A percentile compares a stretch with the other conserved stretches of the same genome.
phyloP scores from a whole-genome alignment of 2,113 vertebrate genomes.

The Narcine bancroftii region DNA sequence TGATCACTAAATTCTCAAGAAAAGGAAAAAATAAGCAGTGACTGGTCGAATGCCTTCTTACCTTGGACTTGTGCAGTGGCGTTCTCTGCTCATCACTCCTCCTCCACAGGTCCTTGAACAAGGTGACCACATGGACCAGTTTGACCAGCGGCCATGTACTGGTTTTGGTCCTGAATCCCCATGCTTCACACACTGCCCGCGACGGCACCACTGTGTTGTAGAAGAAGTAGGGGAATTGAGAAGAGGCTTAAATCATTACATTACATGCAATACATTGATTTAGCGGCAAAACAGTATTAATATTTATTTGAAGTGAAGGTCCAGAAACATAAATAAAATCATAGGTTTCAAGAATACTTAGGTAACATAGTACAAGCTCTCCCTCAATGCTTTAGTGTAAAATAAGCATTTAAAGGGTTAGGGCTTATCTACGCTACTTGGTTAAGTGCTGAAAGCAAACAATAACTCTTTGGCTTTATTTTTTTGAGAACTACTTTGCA shows the following conservation, averaged over 20 bases:
- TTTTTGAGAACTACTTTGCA: background rate
- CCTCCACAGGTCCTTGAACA: constrained; percentile 79
- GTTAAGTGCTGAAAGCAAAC: background rate
- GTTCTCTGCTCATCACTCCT: constrained; percentile 69
- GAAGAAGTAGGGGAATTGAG: background rate
- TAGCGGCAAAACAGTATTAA: background rate
- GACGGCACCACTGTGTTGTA: constrained; percentile 71
- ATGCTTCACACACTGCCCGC: constrained; percentile 77
- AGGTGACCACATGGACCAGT: constrained; percentile 72
- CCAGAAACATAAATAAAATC: background rate
- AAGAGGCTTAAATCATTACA: background rate
- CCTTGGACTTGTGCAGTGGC: constrained; percentile 73
- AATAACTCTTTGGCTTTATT: background rate
- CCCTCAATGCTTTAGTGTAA: background rate
- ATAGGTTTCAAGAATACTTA: background rate
- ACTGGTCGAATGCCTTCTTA: constrained; percentile 40
- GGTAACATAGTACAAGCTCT: background rate
- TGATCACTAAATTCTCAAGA: background rate
- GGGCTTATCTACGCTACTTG: background rate
- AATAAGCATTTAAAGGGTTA: background rate
- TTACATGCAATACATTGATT: background rate
- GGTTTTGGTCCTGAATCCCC: constrained; percentile 70
- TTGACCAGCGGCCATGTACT: constrained; percentile 72
- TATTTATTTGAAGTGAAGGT: background rate
- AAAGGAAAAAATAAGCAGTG: background rate